Evolutionary conservation across 2,888 invertebrate species (phyloP).

Genomic region (Galeruca laticollis): DNA sequence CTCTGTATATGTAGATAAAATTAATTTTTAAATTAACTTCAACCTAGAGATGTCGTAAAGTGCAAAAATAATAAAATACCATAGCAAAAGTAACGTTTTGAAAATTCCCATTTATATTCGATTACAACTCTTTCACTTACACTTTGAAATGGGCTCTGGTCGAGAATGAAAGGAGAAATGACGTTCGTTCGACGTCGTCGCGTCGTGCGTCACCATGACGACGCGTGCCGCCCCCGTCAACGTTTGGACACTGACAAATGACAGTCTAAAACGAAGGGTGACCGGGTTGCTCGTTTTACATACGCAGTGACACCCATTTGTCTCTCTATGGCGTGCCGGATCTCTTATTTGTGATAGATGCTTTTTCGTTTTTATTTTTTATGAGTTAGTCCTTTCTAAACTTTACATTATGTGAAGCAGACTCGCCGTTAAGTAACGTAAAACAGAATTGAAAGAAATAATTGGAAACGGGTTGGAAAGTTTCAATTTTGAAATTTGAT

Average conservation of each 20-base stretch:
- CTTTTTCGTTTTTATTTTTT: neutral
- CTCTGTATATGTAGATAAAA: too few species aligned
- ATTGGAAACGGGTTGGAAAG: too few species aligned
- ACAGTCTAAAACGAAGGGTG: slow-evolving; percentile 66
- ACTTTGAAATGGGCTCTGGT: slow-evolving; percentile 45
- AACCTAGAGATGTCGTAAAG: too few species aligned
- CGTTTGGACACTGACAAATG: slow-evolving; percentile 67
- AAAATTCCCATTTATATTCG: neutral
- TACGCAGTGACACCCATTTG: slow-evolving; percentile 69
- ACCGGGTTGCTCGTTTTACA: slow-evolving; percentile 67
- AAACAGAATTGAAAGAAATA: neutral
- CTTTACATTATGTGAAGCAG: neutral
- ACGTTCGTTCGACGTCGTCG: slow-evolving; percentile 50
- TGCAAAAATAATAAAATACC: neutral
- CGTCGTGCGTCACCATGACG: slow-evolving; percentile 60
- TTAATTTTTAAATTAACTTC: too few species aligned
- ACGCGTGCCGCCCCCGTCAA: slow-evolving; percentile 58
- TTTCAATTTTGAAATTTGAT: neutral
- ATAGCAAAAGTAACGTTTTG: neutral
- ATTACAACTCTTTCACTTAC: slow-evolving; percentile 12
- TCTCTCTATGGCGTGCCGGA: slow-evolving; percentile 58
- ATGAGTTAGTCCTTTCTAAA: neutral
- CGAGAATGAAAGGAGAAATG: slow-evolving; percentile 43
- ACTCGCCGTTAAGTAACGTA: neutral
- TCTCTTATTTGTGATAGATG: slow-evolving; percentile 17